Base-by-base conservation (phyloP, 2,797 vertebrate genomes). In the Lagorchestes hirsutus region DNA sequence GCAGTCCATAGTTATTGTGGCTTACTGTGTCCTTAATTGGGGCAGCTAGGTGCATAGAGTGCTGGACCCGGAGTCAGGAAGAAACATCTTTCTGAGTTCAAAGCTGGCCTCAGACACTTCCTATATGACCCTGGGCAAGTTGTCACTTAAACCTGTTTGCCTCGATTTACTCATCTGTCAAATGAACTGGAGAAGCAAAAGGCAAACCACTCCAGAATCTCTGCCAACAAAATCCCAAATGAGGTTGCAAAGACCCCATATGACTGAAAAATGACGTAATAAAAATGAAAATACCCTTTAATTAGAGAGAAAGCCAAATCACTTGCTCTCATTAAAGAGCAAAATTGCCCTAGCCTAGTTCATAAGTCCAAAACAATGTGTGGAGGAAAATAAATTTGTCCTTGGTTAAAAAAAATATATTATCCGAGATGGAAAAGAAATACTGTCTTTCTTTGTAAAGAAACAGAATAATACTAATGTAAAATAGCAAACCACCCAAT, bases 371-470 rank as follows among this genome's bases (percentile, higher is more conserved):
- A 55, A 94, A 95, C 74, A 82, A 92, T 4, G 12, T 91, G 1
- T 94, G 59, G 55, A 62, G 87, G 29, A 40, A 93, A 90, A 82
- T 46, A 6, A 62, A 95, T 92, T 91, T 55, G 55, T 55, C 29
- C 18, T 91, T 57, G 93, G 12, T 40, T 40, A 74, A 13, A 93
- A 2, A 40, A 59, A 91, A 27, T 50, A 67, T 57, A 57, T 55
- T 90, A 18, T 59, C 50, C 91, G 59, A 34, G 31, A 95, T 90
- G 56, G 50, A 92, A 82, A 18, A 93, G 62, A 14, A 52, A 10
- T 14, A 11, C 22, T 46, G 46, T 93, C 93, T 95, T 34, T 50
- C n/a, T 94, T 95, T 95, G 74, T 22, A 82, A 57, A 97, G 82
- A 95, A 97, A 46, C 22, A 82, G 74, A 82, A 82, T 46, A 10